These are phyloP conservation scores for Yponomeuta evonymella DNA, from an alignment of 2,888 invertebrate genomes.

Conservation along the genomic window DNA sequence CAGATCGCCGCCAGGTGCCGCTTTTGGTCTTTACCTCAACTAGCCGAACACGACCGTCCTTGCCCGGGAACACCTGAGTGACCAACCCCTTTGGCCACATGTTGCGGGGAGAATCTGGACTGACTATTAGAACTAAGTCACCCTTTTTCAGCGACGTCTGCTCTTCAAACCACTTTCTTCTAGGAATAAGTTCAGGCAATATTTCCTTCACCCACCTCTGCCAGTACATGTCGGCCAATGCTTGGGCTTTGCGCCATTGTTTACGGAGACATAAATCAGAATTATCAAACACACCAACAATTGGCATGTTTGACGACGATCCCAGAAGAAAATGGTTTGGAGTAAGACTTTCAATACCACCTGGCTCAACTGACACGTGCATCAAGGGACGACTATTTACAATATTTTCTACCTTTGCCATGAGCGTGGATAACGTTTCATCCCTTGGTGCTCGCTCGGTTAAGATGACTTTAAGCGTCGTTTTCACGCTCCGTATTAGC, in stretches of 20 bases:
- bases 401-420: conserved; percentile 16
- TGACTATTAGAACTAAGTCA: no score
- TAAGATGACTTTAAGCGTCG: conserved; percentile 21
- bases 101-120: no score
- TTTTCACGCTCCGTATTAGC: conserved; percentile 25
- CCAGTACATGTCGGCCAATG: conserved; percentile 18
- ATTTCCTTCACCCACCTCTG: no score
- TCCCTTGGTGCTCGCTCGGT: conserved; percentile 23
- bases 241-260: conserved; percentile 23
- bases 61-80: conserved; percentile 13
- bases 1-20: background rate
- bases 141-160: no score
- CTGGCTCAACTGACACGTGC: no score
- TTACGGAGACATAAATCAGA: conserved; percentile 19
- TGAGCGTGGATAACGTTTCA: conserved; percentile 16
- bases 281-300: conserved; percentile 15
- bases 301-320: conserved; percentile 19
- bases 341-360: conserved; percentile 27
- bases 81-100: conserved; percentile 15
- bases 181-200: no score
- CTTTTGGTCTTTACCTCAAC: background rate
- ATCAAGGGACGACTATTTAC: conserved; percentile 25
- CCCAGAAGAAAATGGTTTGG: conserved; percentile 31
- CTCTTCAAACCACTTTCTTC: no score
- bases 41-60: conserved; percentile 12